These are phyloP conservation scores for Lordiphosa stackelbergi DNA, from an alignment of 1,140 invertebrate genomes.

Conservation along the genomic window DNA sequence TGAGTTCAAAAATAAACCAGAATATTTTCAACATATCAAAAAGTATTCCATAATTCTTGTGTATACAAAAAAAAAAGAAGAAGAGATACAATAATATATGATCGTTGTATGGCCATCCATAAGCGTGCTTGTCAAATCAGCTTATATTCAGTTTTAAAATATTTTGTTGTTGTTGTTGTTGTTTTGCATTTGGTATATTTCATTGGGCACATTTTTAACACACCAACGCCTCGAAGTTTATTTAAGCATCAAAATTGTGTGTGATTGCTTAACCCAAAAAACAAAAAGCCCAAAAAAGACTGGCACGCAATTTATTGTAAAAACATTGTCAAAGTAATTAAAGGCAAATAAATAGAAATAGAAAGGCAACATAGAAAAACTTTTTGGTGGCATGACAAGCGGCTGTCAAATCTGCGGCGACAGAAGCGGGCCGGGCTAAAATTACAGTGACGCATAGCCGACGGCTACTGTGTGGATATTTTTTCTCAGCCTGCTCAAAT, in stretches of 20 bases:
- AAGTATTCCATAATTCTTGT: slow-evolving; percentile 11
- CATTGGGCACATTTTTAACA: slow-evolving; percentile 61
- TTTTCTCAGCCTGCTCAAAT: slow-evolving; percentile 66
- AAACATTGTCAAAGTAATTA: slow-evolving; percentile 73
- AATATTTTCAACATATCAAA: slow-evolving; percentile 8
- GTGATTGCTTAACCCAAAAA: slow-evolving; percentile 68
- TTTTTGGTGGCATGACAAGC: slow-evolving; percentile 44
- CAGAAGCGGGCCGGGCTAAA: slow-evolving; percentile 45
- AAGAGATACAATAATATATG: slow-evolving; percentile 12
- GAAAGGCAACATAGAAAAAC: slow-evolving; percentile 25
- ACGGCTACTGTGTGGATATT: slow-evolving; percentile 40
- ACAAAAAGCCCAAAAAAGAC: slow-evolving; percentile 15
- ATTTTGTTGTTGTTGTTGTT: slow-evolving; percentile 7
- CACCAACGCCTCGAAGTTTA: slow-evolving; percentile 61
- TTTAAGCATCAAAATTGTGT: slow-evolving; percentile 56
- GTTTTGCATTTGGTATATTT: slow-evolving; percentile 20
- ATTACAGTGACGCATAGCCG: slow-evolving; percentile 70
- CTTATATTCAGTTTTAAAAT: slow-evolving; percentile 26
- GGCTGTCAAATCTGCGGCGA: slow-evolving; percentile 52
- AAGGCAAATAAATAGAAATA: slow-evolving; percentile 26
- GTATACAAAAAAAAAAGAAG: slow-evolving; percentile 7
- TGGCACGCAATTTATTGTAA: slow-evolving; percentile 70
- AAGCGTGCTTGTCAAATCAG: slow-evolving; percentile 58
- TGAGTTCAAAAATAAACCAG: background rate
- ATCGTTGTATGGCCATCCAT: slow-evolving; percentile 20